Percentiles rank a stretch among this genome's conserved stretches.
Conservation (phyloP, 2,113 vertebrate species). For the Aythya baeri region DNA sequence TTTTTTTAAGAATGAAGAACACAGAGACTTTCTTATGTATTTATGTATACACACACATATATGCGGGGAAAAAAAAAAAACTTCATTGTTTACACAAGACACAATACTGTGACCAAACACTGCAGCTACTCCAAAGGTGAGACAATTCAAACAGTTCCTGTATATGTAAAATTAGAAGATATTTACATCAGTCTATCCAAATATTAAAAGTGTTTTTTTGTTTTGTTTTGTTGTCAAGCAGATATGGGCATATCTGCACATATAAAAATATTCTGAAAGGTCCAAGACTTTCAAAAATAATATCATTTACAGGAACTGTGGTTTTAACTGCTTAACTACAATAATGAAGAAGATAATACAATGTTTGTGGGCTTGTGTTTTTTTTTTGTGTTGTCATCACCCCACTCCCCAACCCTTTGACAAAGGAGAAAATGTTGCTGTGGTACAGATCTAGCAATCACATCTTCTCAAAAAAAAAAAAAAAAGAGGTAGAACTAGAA, state of each 20-base stretch:
- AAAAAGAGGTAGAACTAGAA: background rate
- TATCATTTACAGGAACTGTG: background rate
- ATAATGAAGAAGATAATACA: background rate
- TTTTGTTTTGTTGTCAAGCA: background rate
- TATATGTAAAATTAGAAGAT: background rate
- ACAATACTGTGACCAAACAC: background rate
- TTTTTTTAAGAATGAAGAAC: background rate
- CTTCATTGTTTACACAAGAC: background rate
- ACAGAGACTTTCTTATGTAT: background rate
- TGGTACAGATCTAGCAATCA: background rate
- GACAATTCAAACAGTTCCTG: background rate
- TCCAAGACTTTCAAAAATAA: background rate
- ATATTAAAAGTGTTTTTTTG: background rate
- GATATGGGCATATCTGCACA: background rate
- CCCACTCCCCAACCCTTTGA: background rate
- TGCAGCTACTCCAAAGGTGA: background rate
- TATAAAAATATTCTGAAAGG: background rate
- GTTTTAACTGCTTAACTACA: background rate
- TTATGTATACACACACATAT: background rate
- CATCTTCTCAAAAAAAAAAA: background rate
- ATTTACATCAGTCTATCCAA: background rate
- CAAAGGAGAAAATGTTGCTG: background rate
- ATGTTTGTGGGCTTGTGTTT: background rate
- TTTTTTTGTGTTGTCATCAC: background rate
- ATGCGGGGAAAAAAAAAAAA: fast-evolving